These are phyloP conservation scores for Ciconia nigra DNA, from an alignment of 2,797 vertebrate genomes.

Conservation along the genomic window DNA sequence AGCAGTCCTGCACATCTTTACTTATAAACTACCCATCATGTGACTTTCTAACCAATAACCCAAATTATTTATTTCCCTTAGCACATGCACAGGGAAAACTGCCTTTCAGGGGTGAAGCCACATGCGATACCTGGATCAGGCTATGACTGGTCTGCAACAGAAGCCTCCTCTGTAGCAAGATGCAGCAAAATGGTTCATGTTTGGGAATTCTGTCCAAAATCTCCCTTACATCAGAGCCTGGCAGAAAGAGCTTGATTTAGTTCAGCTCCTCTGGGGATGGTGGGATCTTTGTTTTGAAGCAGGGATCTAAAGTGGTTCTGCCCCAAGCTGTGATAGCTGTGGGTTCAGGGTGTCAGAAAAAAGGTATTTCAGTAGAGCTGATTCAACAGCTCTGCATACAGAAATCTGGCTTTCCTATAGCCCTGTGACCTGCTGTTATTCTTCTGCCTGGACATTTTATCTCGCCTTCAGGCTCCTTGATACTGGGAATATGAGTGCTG, in stretches of 20 bases:
- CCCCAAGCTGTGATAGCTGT: neutral
- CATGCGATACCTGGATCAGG: neutral
- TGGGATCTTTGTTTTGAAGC: neutral
- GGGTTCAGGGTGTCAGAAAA: neutral
- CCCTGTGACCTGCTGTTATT: neutral
- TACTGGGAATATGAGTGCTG: neutral
- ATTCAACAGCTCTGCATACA: neutral
- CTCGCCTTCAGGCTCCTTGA: neutral
- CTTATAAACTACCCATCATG: neutral
- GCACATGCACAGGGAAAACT: neutral
- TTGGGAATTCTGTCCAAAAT: constrained; percentile 1
- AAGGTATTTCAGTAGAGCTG: neutral
- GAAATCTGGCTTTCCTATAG: neutral
- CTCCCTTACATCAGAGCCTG: neutral
- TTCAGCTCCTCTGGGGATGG: neutral
- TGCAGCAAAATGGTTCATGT: neutral
- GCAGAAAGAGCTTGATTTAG: neutral
- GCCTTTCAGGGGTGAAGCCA: neutral
- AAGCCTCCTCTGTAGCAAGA: constrained; percentile 25
- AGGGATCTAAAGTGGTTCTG: neutral
- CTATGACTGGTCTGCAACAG: neutral
- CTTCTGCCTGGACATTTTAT: neutral
- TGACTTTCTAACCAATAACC: neutral
- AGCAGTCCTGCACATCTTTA: neutral
- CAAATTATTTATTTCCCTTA: neutral